phyloP scores from a whole-genome alignment of 2,797 vertebrate genomes.

The Margarornis squamiger region DNA sequence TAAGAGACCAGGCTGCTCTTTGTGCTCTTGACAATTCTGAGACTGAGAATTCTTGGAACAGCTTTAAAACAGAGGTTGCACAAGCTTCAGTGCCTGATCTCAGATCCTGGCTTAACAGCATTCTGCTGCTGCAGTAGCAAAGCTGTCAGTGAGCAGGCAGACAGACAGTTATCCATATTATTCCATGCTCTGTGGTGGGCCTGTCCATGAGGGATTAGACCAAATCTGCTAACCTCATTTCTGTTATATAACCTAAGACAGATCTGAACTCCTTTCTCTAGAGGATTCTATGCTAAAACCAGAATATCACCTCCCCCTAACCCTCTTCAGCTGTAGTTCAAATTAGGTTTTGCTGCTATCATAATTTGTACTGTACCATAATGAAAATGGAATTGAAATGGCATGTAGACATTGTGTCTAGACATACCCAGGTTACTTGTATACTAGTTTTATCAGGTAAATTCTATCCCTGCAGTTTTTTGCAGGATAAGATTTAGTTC shows the following conservation, averaged over 20 bases:
- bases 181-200: constrained; percentile 52
- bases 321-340: constrained; percentile 35
- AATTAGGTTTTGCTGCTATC: constrained; percentile 29
- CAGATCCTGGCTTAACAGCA: background rate
- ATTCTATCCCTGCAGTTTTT: background rate
- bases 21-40: background rate
- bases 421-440: background rate
- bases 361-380: background rate
- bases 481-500: background rate
- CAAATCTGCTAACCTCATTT: constrained; percentile 69
- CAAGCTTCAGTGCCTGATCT: background rate
- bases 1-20: background rate
- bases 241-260: constrained; percentile 58
- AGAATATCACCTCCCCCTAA: constrained; percentile 12
- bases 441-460: background rate
- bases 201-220: constrained; percentile 49
- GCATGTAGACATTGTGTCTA: background rate
- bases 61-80: background rate
- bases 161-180: constrained; percentile 11
- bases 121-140: background rate
- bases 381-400: constrained; percentile 5
- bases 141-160: background rate
- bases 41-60: background rate
- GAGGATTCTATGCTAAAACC: constrained; percentile 43
- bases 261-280: constrained; percentile 35